Conservation (phyloP, 1,140 invertebrate species). For the Popillia japonica region DNA sequence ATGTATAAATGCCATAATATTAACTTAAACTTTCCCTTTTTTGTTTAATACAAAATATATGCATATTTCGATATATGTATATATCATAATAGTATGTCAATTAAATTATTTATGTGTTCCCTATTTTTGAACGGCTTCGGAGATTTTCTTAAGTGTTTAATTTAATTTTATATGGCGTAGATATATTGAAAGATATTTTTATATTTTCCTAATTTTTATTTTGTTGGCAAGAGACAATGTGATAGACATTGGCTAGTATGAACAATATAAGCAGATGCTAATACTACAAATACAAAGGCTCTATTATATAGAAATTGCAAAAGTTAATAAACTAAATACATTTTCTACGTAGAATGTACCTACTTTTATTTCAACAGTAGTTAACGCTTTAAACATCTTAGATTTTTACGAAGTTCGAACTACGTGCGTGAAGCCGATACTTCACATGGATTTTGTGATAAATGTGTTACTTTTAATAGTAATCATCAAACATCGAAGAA, state of each 20-base stretch:
- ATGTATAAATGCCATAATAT: constrained; percentile 32
- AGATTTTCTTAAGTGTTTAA: constrained; percentile 34
- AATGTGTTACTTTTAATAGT: too few relatives aligned
- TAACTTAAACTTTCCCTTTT: constrained; percentile 19
- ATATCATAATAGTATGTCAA: constrained; percentile 27
- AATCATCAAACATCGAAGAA: too few relatives aligned
- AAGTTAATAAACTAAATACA: too few relatives aligned
- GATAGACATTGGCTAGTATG: constrained; percentile 21
- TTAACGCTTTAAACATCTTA: too few relatives aligned
- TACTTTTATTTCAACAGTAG: too few relatives aligned
- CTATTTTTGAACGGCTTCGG: constrained; percentile 30
- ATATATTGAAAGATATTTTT: constrained; percentile 39
- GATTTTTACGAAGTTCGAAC: too few relatives aligned
- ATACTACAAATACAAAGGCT: too few relatives aligned
- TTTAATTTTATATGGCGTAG: constrained; percentile 30
- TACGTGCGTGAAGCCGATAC: too few relatives aligned
- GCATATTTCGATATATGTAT: constrained; percentile 19
- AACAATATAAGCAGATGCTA: too few relatives aligned
- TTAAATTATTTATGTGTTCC: constrained; percentile 37
- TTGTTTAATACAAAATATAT: not conserved
- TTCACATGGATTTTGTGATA: too few relatives aligned
- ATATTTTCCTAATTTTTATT: constrained; percentile 30
- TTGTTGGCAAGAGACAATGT: constrained; percentile 31
- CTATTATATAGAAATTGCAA: too few relatives aligned
- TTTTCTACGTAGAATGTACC: too few relatives aligned